Evolutionary conservation across 1,140 invertebrate genomes (phyloP).

Genomic region (Tetraneura akinire): DNA sequence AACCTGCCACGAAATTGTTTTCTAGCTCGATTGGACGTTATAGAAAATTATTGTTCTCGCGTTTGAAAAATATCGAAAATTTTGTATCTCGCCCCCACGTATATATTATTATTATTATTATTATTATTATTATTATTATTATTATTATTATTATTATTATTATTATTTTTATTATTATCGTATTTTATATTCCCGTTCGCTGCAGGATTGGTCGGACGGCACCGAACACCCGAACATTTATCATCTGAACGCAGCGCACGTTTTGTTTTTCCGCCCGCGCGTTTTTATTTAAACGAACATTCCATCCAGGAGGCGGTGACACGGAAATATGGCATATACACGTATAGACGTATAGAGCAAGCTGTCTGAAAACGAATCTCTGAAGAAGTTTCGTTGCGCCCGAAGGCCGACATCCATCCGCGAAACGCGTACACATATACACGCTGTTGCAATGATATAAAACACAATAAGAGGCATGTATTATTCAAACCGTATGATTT

Average conservation of each 20-base stretch:
- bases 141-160: too few relatives aligned
- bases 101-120: too few relatives aligned
- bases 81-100: too few relatives aligned
- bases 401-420: too few relatives aligned
- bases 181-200: too few relatives aligned
- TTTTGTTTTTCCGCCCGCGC: neutral
- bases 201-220: neutral
- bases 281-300: slow-evolving; percentile 11
- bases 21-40: too few relatives aligned
- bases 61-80: too few relatives aligned
- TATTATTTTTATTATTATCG: too few relatives aligned
- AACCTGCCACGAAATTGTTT: too few relatives aligned
- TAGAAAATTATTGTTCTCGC: too few relatives aligned
- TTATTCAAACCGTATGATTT: slow-evolving; percentile 38
- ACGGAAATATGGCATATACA: slow-evolving; percentile 30
- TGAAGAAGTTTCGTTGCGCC: neutral
- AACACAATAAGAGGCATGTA: slow-evolving; percentile 11
- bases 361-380: slow-evolving; percentile 29
- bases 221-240: neutral
- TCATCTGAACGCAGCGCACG: neutral
- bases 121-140: too few relatives aligned
- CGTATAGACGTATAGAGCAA: neutral
- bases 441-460: neutral
- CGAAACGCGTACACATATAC: too few relatives aligned
- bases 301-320: slow-evolving; percentile 1